These are phyloP conservation scores for Verasper variegatus DNA, from an alignment of 2,113 vertebrate genomes.

Conservation along the genomic window DNA sequence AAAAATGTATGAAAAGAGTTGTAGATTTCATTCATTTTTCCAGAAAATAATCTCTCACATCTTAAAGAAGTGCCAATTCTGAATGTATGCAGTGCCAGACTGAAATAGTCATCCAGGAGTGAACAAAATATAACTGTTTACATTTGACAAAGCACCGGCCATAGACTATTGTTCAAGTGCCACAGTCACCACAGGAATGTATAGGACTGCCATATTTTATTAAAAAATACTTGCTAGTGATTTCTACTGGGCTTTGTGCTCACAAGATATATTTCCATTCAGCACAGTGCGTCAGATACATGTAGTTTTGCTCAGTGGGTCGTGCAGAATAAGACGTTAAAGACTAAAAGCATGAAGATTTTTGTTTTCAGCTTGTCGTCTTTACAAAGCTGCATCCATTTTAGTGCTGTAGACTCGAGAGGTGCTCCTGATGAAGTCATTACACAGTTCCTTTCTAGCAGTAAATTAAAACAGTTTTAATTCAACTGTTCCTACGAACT, in stretches of 20 bases:
- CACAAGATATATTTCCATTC: conserved; percentile 5
- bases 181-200: conserved; percentile 60
- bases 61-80: conserved; percentile 70
- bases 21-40: conserved; percentile 6
- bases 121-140: conserved; percentile 52
- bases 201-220: conserved; percentile 43
- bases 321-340: conserved; percentile 32
- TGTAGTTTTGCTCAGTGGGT: conserved; percentile 29
- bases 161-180: conserved; percentile 64
- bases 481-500: conserved; percentile 11
- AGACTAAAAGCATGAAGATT: conserved; percentile 52
- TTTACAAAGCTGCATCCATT: conserved; percentile 48
- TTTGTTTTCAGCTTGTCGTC: conserved; percentile 36
- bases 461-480: conserved; percentile 59
- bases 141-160: conserved; percentile 41
- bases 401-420: conserved; percentile 30
- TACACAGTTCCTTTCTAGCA: conserved; percentile 34
- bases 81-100: conserved; percentile 58
- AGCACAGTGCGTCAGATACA: neutral
- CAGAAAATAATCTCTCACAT: conserved; percentile 37
- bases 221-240: conserved; percentile 12
- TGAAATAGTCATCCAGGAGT: conserved; percentile 28
- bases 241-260: conserved; percentile 19
- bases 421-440: conserved; percentile 39
- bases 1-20: conserved; percentile 32